These are phyloP conservation scores for Bombus breviceps DNA, from an alignment of 1,140 invertebrate species.

Conservation along the genomic window DNA sequence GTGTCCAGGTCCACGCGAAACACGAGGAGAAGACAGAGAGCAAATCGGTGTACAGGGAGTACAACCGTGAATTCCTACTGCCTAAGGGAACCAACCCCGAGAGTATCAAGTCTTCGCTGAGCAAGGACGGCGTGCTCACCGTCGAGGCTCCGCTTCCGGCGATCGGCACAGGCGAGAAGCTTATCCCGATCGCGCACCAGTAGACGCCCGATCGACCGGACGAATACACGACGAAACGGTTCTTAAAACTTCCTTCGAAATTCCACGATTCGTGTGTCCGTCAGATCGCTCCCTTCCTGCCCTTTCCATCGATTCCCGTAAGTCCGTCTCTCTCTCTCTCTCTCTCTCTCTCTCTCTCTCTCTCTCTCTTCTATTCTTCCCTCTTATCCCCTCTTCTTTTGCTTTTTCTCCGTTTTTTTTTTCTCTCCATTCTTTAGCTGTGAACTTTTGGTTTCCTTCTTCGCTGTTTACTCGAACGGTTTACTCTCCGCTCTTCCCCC, in stretches of 20 bases:
- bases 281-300: constrained; percentile 2
- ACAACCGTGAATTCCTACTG: constrained; percentile 97
- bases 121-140: constrained; percentile 96
- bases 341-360: background rate
- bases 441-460: background rate
- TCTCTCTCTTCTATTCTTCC: background rate
- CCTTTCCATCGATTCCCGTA: background rate
- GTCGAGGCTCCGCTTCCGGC: constrained; percentile 96
- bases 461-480: background rate
- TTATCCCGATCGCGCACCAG: constrained; percentile 91
- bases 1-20: constrained; percentile 95
- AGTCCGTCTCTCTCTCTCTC: background rate
- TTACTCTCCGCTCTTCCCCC: rapidly evolving
- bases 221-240: constrained; percentile 12
- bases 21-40: constrained; percentile 97
- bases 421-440: background rate
- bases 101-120: constrained; percentile 94
- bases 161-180: constrained; percentile 87
- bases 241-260: background rate
- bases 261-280: constrained; percentile 17
- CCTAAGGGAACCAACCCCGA: constrained; percentile 97
- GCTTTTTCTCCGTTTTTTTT: background rate
- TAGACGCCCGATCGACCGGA: constrained; percentile 68
- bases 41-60: constrained; percentile 97
- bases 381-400: background rate